A percentile compares a stretch with the other conserved stretches of the same genome.
Conservation (phyloP, 2,113 vertebrate species). For the Tupaia chinensis region DNA sequence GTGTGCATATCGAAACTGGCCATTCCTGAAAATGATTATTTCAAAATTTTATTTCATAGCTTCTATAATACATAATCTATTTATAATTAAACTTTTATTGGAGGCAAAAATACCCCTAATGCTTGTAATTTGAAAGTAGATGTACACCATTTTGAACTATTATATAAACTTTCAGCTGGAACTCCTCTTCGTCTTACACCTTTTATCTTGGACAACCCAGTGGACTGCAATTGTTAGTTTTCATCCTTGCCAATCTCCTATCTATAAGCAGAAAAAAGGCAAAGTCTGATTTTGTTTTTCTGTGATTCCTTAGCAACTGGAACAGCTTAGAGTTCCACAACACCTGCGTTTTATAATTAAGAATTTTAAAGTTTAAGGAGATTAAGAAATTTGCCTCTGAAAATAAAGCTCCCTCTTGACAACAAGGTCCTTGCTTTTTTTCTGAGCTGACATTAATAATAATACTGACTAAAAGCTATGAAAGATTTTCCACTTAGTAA, state of each 20-base stretch:
- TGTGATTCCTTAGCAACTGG: neutral
- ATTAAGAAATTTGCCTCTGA: neutral
- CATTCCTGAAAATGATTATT: neutral
- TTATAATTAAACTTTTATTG: neutral
- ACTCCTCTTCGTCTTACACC: neutral
- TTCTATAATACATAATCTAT: neutral
- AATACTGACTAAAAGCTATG: slow-evolving; percentile 6
- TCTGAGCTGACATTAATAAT: neutral
- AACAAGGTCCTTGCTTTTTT: neutral
- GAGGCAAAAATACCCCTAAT: neutral
- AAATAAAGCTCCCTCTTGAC: neutral
- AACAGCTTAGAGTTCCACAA: neutral
- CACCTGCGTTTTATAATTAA: neutral
- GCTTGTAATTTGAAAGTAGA: neutral
- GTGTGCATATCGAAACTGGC: neutral
- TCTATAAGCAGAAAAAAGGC: neutral
- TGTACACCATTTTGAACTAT: neutral
- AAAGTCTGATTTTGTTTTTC: neutral
- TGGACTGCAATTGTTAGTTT: neutral
- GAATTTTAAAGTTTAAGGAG: neutral
- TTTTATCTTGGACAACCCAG: neutral
- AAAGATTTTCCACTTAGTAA: neutral
- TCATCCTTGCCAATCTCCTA: neutral
- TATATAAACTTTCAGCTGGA: neutral
- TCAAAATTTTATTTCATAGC: neutral